Conservation (phyloP, 2,888 invertebrate species). For the Cosmopolites sordidus region DNA sequence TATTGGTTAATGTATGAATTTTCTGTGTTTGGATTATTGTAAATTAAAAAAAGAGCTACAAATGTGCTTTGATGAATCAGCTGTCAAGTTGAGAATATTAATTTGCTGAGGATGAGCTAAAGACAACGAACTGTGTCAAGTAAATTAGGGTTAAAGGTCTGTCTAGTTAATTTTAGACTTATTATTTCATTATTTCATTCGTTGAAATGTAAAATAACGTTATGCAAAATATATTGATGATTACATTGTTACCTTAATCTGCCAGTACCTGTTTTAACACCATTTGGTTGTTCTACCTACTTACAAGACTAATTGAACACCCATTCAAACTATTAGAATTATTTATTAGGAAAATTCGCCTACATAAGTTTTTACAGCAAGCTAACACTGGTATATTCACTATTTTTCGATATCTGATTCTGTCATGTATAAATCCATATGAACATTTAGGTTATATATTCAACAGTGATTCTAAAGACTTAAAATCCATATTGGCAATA, state of each 20-base stretch:
- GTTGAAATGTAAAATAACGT: background rate
- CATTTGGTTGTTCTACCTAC: conserved; percentile 17
- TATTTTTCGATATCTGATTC: too few species aligned
- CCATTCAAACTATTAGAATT: conserved; percentile 18
- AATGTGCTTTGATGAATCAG: conserved; percentile 5
- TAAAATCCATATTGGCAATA: too few species aligned
- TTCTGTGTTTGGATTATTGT: too few species aligned
- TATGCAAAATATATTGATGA: background rate
- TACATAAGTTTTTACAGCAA: conserved; percentile 7
- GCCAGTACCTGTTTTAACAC: background rate
- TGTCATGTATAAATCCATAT: too few species aligned
- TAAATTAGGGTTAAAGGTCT: conserved; percentile 4
- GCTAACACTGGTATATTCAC: too few species aligned
- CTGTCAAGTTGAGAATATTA: conserved; percentile 1
- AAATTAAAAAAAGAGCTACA: too few species aligned
- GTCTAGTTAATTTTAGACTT: background rate
- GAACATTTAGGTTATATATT: too few species aligned
- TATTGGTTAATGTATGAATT: too few species aligned
- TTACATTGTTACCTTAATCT: background rate
- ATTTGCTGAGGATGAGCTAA: background rate
- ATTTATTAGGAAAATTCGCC: conserved; percentile 25
- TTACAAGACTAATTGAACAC: conserved; percentile 15
- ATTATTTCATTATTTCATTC: background rate
- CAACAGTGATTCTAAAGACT: too few species aligned
- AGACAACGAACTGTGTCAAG: conserved; percentile 2